Base-by-base conservation (phyloP, 2,113 vertebrate species). In the Condylura cristata region DNA sequence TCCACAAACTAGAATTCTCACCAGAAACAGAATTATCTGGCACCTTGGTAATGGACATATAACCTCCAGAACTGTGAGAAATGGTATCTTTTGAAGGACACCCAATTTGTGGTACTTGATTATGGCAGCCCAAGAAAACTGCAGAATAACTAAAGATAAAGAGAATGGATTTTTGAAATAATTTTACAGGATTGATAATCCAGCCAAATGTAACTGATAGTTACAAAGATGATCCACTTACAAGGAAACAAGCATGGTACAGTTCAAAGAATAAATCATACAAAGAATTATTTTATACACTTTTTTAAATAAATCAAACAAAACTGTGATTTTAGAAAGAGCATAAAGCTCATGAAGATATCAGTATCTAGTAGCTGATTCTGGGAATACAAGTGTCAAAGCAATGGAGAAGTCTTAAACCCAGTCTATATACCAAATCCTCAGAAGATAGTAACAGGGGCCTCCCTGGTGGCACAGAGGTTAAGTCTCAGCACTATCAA, bases 281-380 rank as follows among this genome's bases (percentile, higher is more conserved):
- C 39, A 53, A 3, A 8, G 24, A 89, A 80, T 72, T 30, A 89
- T 61, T 94, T 51, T 86, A 44, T 22, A 75, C 39, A 34, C 9
- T 34, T 84, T 76, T 92, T 79, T 39, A 90, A 75, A 86, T 86
- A 79, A 86, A 94, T 68, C 24, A 90, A 83, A 84, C 65, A 10
- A 44, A 78, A 92, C 9, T 51, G n/a, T 87, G 56, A 87, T 34
- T 96, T 81, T 75, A 90, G 53, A 90, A 93, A 91, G 2, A 84
- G 51, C 18, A 79, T 44, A 82, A 80, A 30, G 14, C 17, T 63
- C 39, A 41, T 61, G 74, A 90, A 94, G 16, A 76, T 60, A 48
- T 41, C 18, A 46, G n/a, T 32, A 88, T 60, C 7, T 5, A 82
- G 5, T 46, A 66, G 41, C 78, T 78, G 34, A 63, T 44, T 95